These are phyloP conservation scores for Aulostomus chinensis DNA, from an alignment of 2,797 vertebrate species.

Conservation along the genomic window DNA sequence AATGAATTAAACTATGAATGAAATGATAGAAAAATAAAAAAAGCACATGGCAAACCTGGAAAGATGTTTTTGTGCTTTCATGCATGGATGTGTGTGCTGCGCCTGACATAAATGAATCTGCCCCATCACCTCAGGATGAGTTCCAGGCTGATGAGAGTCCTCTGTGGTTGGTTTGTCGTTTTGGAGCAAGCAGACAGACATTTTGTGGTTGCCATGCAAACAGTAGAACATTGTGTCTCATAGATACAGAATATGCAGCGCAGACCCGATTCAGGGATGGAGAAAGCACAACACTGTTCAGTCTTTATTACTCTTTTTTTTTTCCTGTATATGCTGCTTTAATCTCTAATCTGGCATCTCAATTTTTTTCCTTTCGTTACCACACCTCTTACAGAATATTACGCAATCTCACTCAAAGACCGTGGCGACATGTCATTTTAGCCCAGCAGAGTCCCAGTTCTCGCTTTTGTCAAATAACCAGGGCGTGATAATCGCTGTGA, in stretches of 20 bases:
- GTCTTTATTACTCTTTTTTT: conserved; percentile 9
- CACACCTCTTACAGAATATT: conserved; percentile 9
- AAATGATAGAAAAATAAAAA: conserved; percentile 77
- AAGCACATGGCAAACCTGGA: conserved; percentile 81
- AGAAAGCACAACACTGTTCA: conserved; percentile 23
- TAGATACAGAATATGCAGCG: conserved; percentile 15
- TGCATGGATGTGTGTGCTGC: too few relatives aligned
- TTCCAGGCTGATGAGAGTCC: too few relatives aligned
- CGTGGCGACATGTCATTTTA: conserved; percentile 4
- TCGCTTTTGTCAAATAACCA: conserved; percentile 27
- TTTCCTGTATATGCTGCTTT: neutral
- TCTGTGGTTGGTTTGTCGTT: too few relatives aligned
- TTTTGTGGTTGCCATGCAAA: conserved; percentile 56
- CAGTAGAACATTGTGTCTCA: conserved; percentile 28
- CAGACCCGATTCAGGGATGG: conserved; percentile 11
- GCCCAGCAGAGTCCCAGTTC: conserved; percentile 12
- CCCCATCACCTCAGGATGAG: too few relatives aligned
- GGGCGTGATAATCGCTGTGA: conserved; percentile 14
- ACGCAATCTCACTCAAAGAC: conserved; percentile 1
- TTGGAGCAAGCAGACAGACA: conserved; percentile 24
- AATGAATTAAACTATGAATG: conserved; percentile 84
- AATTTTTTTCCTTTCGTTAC: neutral
- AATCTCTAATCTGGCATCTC: conserved; percentile 5
- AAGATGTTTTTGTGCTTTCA: conserved; percentile 21
- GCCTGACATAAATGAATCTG: too few relatives aligned